A percentile compares a stretch with the other conserved stretches of the same genome.
These are phyloP conservation scores for Peromyscus maniculatus DNA, from an alignment of 2,113 vertebrate genomes.

Conservation along the genomic window DNA sequence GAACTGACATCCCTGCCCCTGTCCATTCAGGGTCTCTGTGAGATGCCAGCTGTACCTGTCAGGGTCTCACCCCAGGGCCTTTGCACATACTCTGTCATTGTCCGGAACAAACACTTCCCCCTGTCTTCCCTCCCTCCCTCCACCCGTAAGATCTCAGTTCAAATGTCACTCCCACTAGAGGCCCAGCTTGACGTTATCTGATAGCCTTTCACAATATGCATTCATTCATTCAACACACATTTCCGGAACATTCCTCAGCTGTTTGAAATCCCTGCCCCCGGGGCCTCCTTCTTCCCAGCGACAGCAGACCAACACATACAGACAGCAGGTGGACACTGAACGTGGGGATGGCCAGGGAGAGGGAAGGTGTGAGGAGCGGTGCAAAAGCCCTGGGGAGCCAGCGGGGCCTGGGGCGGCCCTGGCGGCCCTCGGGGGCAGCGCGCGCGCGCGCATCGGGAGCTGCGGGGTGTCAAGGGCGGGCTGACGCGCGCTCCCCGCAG, in stretches of 20 bases:
- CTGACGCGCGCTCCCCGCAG: constrained; percentile 82
- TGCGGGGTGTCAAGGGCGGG: neutral
- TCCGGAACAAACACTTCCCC: neutral
- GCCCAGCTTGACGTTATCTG: neutral
- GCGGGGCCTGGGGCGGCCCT: neutral
- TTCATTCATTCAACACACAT: neutral
- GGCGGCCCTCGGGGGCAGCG: neutral
- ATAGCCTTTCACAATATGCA: neutral
- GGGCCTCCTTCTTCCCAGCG: neutral
- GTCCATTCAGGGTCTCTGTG: too few relatives aligned
- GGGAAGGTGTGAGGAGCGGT: neutral
- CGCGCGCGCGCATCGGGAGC: neutral
- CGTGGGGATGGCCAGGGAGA: neutral
- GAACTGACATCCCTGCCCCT: neutral
- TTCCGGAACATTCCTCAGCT: neutral
- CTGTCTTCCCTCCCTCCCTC: neutral
- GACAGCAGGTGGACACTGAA: neutral
- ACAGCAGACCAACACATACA: neutral
- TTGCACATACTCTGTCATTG: neutral
- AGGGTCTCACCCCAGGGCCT: neutral
- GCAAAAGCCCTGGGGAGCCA: neutral
- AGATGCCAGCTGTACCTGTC: neutral
- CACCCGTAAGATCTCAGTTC: neutral
- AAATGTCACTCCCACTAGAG: neutral
- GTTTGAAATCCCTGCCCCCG: neutral